A percentile compares a stretch with the other conserved stretches of the same genome.
These are phyloP conservation scores for Eucidaris tribuloides DNA, from an alignment of 35 echinoderm and acorn worm species.

Conservation along the genomic window DNA sequence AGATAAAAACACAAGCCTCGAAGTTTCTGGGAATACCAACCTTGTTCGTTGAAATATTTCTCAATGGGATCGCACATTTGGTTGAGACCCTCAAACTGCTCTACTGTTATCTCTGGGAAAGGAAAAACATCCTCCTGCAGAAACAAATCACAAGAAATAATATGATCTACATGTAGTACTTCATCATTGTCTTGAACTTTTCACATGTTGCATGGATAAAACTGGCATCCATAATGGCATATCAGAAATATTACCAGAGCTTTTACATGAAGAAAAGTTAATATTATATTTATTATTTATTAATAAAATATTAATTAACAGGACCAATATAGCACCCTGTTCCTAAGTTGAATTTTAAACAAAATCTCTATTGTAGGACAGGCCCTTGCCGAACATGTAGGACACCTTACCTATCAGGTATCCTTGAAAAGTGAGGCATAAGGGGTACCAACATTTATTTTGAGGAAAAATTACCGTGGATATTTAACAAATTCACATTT, in stretches of 20 bases:
- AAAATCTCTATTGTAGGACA: too few species aligned
- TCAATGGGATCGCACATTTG: slow-evolving; percentile 93
- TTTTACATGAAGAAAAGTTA: background rate
- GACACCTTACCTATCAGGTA: too few species aligned
- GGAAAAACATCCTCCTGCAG: slow-evolving; percentile 86
- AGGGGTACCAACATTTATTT: too few species aligned
- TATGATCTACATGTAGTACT: background rate
- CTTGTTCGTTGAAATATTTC: slow-evolving; percentile 89
- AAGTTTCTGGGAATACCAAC: slow-evolving; percentile 17
- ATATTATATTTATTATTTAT: background rate
- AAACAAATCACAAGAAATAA: background rate
- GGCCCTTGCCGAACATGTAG: too few species aligned
- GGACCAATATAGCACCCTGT: background rate
- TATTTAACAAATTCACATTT: too few species aligned
- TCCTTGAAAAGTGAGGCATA: too few species aligned
- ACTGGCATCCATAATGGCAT: background rate
- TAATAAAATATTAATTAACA: background rate
- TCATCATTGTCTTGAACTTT: background rate
- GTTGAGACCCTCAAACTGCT: slow-evolving; percentile 79
- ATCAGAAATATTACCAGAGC: background rate
- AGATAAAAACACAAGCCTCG: background rate
- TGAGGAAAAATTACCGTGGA: too few species aligned
- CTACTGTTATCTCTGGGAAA: slow-evolving; percentile 83
- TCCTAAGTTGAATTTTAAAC: too few species aligned
- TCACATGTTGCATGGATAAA: background rate